A percentile compares a stretch with the other conserved stretches of the same genome.
These are phyloP conservation scores for Chromis chromis DNA, from an alignment of 2,797 vertebrate species.

Conservation along the genomic window DNA sequence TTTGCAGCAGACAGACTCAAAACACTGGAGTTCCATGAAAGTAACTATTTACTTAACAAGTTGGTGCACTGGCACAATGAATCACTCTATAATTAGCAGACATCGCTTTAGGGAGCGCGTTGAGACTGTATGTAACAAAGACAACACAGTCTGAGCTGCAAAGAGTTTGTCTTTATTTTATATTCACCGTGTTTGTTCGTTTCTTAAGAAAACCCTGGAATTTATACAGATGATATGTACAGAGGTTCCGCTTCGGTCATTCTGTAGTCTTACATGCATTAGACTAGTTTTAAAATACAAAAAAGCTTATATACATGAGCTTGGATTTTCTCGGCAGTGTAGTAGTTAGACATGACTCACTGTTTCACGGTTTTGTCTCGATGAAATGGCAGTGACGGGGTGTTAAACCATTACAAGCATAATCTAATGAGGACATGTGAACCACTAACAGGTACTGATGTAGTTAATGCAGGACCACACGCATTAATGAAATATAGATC, in stretches of 20 bases:
- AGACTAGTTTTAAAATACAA: conserved; percentile 66
- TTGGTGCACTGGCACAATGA: neutral
- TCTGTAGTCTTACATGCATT: conserved; percentile 85
- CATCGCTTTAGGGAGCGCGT: too few species aligned
- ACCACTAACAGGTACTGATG: neutral
- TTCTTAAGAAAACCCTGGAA: conserved; percentile 86
- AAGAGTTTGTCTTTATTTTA: conserved; percentile 75
- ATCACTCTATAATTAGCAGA: neutral
- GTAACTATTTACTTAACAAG: neutral
- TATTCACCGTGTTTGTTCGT: conserved; percentile 43
- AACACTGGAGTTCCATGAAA: neutral
- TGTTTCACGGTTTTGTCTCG: conserved; percentile 48
- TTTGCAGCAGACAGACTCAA: neutral
- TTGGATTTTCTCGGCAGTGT: conserved; percentile 71
- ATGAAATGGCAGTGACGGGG: conserved; percentile 3
- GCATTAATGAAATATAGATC: conserved; percentile 2
- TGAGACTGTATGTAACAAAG: neutral
- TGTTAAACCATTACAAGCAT: neutral
- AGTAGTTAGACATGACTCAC: conserved; percentile 50
- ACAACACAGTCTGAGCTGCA: conserved; percentile 45
- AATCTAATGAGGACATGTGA: neutral
- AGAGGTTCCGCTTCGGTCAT: conserved; percentile 69
- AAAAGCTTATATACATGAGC: conserved; percentile 58
- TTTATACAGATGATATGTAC: conserved; percentile 87
- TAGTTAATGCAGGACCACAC: neutral